phyloP scores from a whole-genome alignment of 2,113 vertebrate species.

The Bos javanicus region DNA sequence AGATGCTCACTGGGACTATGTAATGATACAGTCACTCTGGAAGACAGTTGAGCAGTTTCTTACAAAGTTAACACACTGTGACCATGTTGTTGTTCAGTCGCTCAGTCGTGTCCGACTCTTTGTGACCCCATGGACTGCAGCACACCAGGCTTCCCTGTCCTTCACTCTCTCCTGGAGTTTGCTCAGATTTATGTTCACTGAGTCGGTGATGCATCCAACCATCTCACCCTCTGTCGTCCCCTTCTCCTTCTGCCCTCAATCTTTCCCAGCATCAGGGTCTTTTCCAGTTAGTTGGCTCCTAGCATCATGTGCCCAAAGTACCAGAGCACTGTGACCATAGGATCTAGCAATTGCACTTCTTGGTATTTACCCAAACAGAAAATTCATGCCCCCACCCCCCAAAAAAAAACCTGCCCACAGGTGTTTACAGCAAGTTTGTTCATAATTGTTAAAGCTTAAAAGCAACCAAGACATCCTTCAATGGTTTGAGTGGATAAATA shows the following conservation, averaged over 20 bases:
- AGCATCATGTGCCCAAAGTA: not conserved
- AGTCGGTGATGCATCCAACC: not conserved
- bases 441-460: not conserved
- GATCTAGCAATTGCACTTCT: not conserved
- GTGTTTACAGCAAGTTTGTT: not conserved
- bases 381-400: not conserved
- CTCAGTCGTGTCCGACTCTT: not conserved
- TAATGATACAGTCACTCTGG: accelerated
- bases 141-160: not conserved
- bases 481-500: not conserved
- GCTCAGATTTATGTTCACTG: not conserved
- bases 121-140: not conserved
- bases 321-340: not conserved
- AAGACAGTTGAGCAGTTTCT: not conserved
- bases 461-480: not conserved
- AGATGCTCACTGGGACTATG: not conserved
- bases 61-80: not conserved
- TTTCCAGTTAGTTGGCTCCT: not conserved
- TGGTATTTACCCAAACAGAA: not conserved
- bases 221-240: accelerated
- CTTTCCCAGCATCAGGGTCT: not conserved
- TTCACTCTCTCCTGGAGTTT: not conserved
- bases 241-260: not conserved
- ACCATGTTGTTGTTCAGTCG: accelerated
- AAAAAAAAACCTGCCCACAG: not conserved